Evolutionary conservation across 2,797 vertebrate species (phyloP).

Genomic region (Poecile montanus): DNA sequence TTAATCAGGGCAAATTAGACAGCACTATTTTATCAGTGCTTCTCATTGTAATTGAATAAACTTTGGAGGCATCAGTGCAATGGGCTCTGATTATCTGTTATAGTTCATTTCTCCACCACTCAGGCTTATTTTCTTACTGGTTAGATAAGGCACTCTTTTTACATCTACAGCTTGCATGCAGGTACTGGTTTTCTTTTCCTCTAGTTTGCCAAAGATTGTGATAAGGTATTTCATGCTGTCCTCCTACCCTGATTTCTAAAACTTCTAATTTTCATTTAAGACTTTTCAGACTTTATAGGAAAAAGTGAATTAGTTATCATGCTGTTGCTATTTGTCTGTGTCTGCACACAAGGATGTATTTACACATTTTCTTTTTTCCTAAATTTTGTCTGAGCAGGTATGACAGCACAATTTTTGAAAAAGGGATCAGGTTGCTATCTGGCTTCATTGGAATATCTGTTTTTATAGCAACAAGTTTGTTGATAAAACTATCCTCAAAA

Average conservation of each 20-base stretch:
- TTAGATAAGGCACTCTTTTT: constrained; percentile 1
- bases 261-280: not conserved
- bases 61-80: not conserved
- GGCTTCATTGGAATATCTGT: not conserved
- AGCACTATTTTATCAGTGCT: not conserved
- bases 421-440: not conserved
- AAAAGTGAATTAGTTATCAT: not conserved
- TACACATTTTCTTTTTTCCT: not conserved
- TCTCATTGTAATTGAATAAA: not conserved
- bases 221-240: not conserved
- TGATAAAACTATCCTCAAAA: not conserved
- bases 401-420: not conserved
- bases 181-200: not conserved
- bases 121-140: not conserved
- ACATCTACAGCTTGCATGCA: not conserved
- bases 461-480: not conserved
- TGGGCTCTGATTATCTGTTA: not conserved
- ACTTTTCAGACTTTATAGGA: not conserved
- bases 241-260: not conserved
- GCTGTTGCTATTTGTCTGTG: not conserved
- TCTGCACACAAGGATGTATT: not conserved
- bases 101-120: not conserved
- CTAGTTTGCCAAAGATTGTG: not conserved
- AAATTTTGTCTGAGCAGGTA: not conserved
- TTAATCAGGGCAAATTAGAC: not conserved